phyloP scores from a whole-genome alignment of 2,797 vertebrate species.

The Nasua narica region DNA sequence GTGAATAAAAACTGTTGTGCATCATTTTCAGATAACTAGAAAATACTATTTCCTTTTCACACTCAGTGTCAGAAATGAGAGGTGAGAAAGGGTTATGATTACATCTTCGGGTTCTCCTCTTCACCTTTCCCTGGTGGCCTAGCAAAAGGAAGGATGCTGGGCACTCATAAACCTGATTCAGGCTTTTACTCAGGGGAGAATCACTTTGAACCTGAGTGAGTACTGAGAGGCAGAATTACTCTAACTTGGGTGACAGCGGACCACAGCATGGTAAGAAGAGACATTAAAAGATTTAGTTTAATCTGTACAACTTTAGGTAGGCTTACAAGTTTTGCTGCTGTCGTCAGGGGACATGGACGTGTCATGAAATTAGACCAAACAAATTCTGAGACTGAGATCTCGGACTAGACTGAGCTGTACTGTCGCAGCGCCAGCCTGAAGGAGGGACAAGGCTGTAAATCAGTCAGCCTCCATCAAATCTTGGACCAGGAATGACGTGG shows the following conservation, averaged over 20 bases:
- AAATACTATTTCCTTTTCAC: background rate
- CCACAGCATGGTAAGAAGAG: background rate
- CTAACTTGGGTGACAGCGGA: background rate
- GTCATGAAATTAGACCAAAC: background rate
- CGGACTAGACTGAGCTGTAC: background rate
- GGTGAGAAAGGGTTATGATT: background rate
- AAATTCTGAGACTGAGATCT: background rate
- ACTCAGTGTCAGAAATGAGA: background rate
- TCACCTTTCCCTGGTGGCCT: background rate
- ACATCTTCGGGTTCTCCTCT: background rate
- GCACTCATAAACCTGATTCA: background rate
- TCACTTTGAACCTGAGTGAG: background rate
- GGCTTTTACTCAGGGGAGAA: background rate
- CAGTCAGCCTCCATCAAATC: background rate
- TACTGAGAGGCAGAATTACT: background rate
- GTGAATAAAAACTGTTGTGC: background rate
- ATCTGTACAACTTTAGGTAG: background rate
- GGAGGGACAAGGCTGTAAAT: background rate
- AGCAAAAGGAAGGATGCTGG: background rate
- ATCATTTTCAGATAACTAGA: background rate
- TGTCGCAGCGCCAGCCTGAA: background rate
- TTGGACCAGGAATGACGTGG: background rate
- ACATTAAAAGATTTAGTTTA: background rate
- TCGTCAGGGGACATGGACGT: background rate
- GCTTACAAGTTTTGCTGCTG: background rate